Evolutionary conservation across 1,140 invertebrate species (phyloP), one percentile per base, ranked within the genome.

Genomic region (Drosophila grimshawi): DNA sequence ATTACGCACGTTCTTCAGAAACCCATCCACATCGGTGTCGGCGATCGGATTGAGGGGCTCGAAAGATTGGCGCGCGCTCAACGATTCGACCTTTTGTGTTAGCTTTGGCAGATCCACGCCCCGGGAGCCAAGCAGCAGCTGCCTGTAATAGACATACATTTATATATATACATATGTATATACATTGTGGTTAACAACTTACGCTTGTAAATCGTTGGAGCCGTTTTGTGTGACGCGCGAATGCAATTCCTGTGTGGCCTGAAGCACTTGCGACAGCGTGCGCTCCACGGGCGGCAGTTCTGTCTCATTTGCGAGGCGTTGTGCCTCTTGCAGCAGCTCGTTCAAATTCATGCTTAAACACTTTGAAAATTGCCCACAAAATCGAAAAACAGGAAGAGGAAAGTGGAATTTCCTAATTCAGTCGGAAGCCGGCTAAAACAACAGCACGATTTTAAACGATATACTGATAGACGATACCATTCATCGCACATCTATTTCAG

Each of bases 21-120:
- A 99, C 80, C 96, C 97, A 82, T 97, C 94, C 71, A 97, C 96
- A 93, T 99, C 97, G 32, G 96, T 97, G 89, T 98, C 97, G 52
- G 95, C 95, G 43, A 98, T 95, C 2, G 97, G 97, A 93, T 98
- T 97, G 37, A 98, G 93, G 0, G 97, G 96, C 91, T 98, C 97
- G 93, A 98, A 97, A 48, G 97, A 97, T 68, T 95, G 94, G 68
- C 96, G 95, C 4, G 97, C 94, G 92, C 96, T 98, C 0, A 99
- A 93, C 2, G 96, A 95, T 93, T 98, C 97, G 11, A 99, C 93
- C 91, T 98, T 98, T 82, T 98, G 97, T 4, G 96, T 96, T 62
- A 99, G 96, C 93, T 96, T 96, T n/a, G 97, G 97, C 29, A 99
- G 93, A 93, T 98, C 98, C 80, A 98, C 96, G 4, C 98, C 98